Base-by-base conservation (phyloP, 2,113 vertebrate genomes). In the Toxotes jaculatrix region DNA sequence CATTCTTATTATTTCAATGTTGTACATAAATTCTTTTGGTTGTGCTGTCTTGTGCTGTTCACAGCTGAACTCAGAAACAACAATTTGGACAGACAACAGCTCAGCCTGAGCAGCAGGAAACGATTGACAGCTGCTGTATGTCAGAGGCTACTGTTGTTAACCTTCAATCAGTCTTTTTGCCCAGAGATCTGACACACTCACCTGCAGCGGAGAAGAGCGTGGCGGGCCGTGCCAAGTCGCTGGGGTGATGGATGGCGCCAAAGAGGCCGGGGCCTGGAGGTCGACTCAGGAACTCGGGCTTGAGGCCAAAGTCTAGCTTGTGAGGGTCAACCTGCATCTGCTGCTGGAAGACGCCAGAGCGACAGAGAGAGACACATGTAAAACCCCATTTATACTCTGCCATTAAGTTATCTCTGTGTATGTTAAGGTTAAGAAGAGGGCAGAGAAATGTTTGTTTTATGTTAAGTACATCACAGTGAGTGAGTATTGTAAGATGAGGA, bases 271-370 rank as follows among this genome's bases (percentile, higher is more conserved):
- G 98, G 53, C 97, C 98, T 0, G 97, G 97, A 61, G 97, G 98
- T 75, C 98, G 96, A 95, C 97, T 97, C 89, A 99, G 93, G 91
- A 99, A 98, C 93, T 99, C 98, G 0, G 97, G 97, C 90, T 99
- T 99, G 93, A 99, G 94, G 76, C 98, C 98, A 0, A 99, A 99
- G 95, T 99, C 98, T 90, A 99, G 95, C 91, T 99, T 99, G 94
- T 99, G 98, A 9, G 98, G 98, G 91, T 99, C 98, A 56, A 97
- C 97, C 93, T 99, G 98, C 97, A 99, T 97, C 95, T 99, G 98
- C 95, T 99, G 98, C 98, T 99, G 90, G 84, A 96, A 95, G 88
- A 87, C 19, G 88, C 36, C 80, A 95, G 45, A 88, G 7, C 38
- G 17, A 78, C 59, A 84, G 7, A 90, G 71, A 92, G 74, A 79